Conservation (phyloP, 2,797 vertebrate species). For the Sus cebifrons region DNA sequence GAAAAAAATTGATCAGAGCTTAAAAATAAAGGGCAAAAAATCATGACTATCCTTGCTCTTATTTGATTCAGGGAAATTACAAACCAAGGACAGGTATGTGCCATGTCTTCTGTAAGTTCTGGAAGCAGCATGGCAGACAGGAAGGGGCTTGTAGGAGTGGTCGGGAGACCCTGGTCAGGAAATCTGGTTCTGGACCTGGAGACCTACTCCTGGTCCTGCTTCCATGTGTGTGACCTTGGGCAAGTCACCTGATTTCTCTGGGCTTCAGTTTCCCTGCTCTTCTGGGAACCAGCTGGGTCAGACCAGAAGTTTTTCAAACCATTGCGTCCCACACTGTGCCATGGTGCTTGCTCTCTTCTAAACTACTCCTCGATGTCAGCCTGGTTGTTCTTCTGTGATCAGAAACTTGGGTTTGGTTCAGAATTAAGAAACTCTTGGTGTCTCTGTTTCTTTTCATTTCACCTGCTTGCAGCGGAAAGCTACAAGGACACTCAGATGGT, state of each 20-base stretch:
- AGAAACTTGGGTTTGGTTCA: constrained; percentile 35
- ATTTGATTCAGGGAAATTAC: neutral
- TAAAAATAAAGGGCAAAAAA: constrained; percentile 50
- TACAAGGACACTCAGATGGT: constrained; percentile 96
- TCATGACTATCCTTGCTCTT: neutral
- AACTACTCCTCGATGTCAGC: neutral
- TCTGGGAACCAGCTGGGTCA: neutral
- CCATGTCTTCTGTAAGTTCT: neutral
- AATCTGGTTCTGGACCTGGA: neutral
- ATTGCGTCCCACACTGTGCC: accelerated
- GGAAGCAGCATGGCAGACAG: neutral
- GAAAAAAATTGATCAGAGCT: neutral
- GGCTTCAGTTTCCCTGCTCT: neutral
- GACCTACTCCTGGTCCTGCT: neutral
- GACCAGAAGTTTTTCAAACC: neutral
- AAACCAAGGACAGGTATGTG: neutral
- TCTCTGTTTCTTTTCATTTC: constrained; percentile 76
- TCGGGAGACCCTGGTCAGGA: neutral
- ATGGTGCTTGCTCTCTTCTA: neutral
- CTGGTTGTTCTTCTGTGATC: neutral
- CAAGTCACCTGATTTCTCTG: neutral
- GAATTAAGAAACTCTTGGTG: constrained; percentile 79
- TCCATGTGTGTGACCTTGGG: neutral
- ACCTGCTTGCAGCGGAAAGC: constrained; percentile 93
- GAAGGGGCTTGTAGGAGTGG: accelerated